Conservation (phyloP, 2,797 vertebrate species). For the Urophycis tenuis region DNA sequence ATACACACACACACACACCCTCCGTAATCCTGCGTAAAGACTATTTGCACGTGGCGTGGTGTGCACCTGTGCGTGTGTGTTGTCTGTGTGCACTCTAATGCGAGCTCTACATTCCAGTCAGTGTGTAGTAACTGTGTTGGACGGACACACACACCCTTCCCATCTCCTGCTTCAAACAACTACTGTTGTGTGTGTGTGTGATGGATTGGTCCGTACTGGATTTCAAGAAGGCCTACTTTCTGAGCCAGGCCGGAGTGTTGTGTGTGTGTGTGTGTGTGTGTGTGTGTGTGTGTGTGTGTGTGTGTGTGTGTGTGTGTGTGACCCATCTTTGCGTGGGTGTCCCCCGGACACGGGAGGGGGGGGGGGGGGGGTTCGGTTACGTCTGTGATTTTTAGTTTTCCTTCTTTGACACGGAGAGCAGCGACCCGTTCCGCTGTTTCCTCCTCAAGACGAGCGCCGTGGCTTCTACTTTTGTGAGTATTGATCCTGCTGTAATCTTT, state of each 20-base stretch:
- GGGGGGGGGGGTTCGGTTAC: slow-evolving; percentile 12
- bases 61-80: slow-evolving; percentile 14
- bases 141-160: slow-evolving; percentile 42
- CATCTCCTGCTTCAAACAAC: no score
- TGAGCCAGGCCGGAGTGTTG: not conserved
- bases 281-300: no score
- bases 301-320: no score
- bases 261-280: no score
- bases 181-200: no score
- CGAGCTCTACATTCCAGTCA: slow-evolving; percentile 77
- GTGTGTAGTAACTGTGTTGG: slow-evolving; percentile 61
- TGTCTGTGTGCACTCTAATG: slow-evolving; percentile 4
- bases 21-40: no score
- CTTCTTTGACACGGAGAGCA: slow-evolving; percentile 25
- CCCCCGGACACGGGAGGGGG: slow-evolving; percentile 9
- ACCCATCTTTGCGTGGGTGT: slow-evolving; percentile 6
- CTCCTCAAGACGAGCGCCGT: slow-evolving; percentile 22
- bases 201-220: no score
- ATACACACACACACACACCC: not conserved
- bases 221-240: not conserved
- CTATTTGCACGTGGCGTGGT: slow-evolving; percentile 1
- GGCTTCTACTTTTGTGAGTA: slow-evolving; percentile 34
- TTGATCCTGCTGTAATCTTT: slow-evolving; percentile 31
- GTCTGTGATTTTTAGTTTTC: slow-evolving; percentile 28
- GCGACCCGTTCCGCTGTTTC: slow-evolving; percentile 14